Evolutionary conservation across 2,797 vertebrate genomes (phyloP).

Genomic region (Crocodylus rhombifer): DNA sequence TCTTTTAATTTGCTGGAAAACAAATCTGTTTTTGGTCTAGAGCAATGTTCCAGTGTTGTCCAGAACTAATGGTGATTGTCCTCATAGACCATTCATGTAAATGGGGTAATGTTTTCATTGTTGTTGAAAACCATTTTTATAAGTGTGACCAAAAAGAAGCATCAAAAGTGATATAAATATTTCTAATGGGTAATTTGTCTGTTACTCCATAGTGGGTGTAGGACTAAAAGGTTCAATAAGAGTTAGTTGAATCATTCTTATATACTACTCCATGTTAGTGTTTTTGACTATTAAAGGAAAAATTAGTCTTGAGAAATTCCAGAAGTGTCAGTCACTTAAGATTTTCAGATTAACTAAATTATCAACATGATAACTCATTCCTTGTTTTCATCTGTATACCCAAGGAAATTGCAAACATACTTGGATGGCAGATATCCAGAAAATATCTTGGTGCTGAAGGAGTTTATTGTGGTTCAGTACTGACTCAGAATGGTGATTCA

Average conservation of each 20-base stretch:
- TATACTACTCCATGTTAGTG: not conserved
- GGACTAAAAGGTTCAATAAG: not conserved
- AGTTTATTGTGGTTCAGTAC: not conserved
- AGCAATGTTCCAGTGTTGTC: not conserved
- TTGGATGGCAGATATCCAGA: not conserved
- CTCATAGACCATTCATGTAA: not conserved
- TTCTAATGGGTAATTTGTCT: not conserved
- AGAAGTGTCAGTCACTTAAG: not conserved
- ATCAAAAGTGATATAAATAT: not conserved
- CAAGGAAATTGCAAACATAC: not conserved
- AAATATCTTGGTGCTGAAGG: not conserved
- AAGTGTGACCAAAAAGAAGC: not conserved
- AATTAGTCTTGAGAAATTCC: not conserved
- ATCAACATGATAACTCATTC: not conserved
- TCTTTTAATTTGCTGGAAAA: not conserved
- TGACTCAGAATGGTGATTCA: not conserved
- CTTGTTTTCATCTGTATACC: not conserved
- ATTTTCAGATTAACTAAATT: not conserved
- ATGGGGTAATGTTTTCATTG: not conserved
- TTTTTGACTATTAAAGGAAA: not conserved
- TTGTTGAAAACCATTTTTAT: not conserved
- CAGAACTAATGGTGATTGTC: not conserved
- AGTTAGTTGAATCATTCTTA: not conserved
- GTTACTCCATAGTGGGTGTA: not conserved
- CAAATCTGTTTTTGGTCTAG: not conserved